A percentile compares a stretch with the other conserved stretches of the same genome.
phyloP scores from a whole-genome alignment of 2,888 invertebrate genomes.

The Drosophila antonietae region DNA sequence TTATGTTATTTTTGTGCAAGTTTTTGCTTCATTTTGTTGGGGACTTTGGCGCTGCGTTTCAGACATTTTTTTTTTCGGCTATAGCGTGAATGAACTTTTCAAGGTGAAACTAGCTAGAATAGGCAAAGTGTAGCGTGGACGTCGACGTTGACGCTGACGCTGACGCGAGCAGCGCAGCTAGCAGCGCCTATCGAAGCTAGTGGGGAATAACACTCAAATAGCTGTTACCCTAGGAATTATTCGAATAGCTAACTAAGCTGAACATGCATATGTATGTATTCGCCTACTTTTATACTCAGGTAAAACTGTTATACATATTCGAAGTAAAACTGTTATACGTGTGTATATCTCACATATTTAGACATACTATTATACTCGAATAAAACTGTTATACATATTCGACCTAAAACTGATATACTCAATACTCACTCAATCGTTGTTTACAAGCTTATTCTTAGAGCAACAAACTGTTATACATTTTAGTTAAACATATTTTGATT shows the following conservation, averaged over 20 bases:
- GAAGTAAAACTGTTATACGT: background rate
- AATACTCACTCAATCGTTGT: too few species aligned
- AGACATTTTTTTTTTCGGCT: conserved; percentile 57
- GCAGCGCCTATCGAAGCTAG: conserved; percentile 13
- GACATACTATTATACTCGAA: too few species aligned
- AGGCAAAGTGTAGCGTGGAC: conserved; percentile 62
- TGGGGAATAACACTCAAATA: background rate
- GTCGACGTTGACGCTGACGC: conserved; percentile 14
- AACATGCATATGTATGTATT: too few species aligned
- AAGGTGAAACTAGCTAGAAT: conserved; percentile 82
- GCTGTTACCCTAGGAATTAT: conserved; percentile 16
- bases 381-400: too few species aligned
- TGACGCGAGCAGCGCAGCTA: conserved; percentile 22
- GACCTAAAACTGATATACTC: too few species aligned
- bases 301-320: background rate
- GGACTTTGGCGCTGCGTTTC: conserved; percentile 78
- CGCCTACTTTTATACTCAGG: background rate
- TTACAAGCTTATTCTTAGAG: too few species aligned
- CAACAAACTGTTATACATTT: background rate
- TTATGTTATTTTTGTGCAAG: conserved; percentile 81
- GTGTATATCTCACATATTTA: too few species aligned
- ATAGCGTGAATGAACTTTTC: conserved; percentile 82
- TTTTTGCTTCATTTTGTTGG: conserved; percentile 52
- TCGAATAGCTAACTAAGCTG: background rate
- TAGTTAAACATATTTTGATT: background rate